phyloP scores from a whole-genome alignment of 2,113 vertebrate species.

The human (Homo sapiens) region GRCh38 chr17:61010501-61011000 shows the following conservation, averaged over 20 bases:
- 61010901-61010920: conserved; percentile 58
- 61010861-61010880: conserved; percentile 75
- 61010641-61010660: not conserved
- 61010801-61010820: conserved; percentile 71
- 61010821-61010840: conserved; percentile 69
- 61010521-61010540: not conserved
- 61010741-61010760: conserved; percentile 46
- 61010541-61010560: not conserved
- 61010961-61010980: conserved; percentile 75
- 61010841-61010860: conserved; percentile 65
- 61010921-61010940: conserved; percentile 76
- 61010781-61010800: conserved; percentile 13
- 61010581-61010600: conserved; percentile 16
- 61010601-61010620: not conserved
- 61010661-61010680: not conserved
- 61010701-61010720: conserved; percentile 5
- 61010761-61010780: not conserved
- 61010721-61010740: conserved; percentile 65
- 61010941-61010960: conserved; percentile 78
- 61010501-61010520: not conserved
- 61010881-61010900: conserved; percentile 57
- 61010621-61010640: not conserved
- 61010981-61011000: conserved; percentile 61
- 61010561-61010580: not conserved
- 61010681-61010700: conserved; percentile 50